Base-by-base conservation (phyloP, 2,888 invertebrate genomes). In the Cheilosia pagana region DNA sequence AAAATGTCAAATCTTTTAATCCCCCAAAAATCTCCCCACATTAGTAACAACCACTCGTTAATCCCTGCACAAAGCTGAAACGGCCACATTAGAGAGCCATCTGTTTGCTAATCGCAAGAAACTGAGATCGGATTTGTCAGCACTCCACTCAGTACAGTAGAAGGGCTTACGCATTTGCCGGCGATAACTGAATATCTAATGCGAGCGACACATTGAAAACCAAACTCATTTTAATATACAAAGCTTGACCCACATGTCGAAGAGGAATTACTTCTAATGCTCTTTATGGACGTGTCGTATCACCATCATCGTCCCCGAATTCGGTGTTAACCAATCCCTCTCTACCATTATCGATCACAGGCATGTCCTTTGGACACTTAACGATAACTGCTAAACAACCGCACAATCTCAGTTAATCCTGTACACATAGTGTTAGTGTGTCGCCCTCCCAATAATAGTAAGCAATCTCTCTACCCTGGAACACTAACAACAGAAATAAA, bases 361-460 rank as follows among this genome's bases (percentile, higher is more conserved):
- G 52, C 45, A 60, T 75, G 62, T 76, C 55, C 67, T 53, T 25
- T 55, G 79, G 55, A 62, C 65, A 75, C 67, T 85, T 76, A 67
- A 57, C 71, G 59, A 75, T 85, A 85, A 71, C 75, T 65, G 57
- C 77, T 48, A 48, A 71, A 71, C 77, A 77, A 77, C 72, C 52
- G 70, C 53, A 79, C 63, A 79, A 60, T 78, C 70, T 63, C 55
- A 55, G 68, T 79, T 60, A 76, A 71, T 65, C 68, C 62, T 25
- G 65, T 43, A 67, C 65, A 78, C 57, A 35, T 10, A 60, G 43
- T 70, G 48, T 60, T 10, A 60, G 43, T 70, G 48, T 60, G 50
- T 35, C n/a, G n/a, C 8, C 8, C 28, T 28, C 19, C 53, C 31
- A 50, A 39, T 23, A 50, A 48, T 45, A 39, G 70, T 57, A 19